Evolutionary conservation across 2,797 vertebrate genomes (phyloP).

Genomic region (Toxotes lorentzi): DNA sequence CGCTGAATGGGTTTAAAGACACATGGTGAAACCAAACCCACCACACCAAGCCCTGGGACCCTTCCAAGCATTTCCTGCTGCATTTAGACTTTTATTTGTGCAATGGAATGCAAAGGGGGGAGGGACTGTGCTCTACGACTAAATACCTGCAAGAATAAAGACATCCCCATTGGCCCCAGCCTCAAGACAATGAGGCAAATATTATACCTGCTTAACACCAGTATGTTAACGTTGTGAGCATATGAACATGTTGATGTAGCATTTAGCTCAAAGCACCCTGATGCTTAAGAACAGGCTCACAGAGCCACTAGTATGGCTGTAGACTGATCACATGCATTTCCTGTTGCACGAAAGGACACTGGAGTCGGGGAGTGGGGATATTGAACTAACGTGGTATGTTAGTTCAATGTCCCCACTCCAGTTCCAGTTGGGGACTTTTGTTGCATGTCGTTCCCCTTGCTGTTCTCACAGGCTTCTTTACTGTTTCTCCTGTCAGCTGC

Average conservation of each 20-base stretch:
- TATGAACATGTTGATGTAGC: too few relatives aligned
- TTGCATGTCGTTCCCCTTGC: background rate
- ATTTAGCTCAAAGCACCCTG: too few relatives aligned
- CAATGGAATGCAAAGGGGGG: background rate
- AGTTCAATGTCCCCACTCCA: background rate
- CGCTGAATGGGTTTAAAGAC: slow-evolving; percentile 10
- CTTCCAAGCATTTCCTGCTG: slow-evolving; percentile 3
- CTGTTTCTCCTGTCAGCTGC: background rate
- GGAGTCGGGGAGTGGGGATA: too few relatives aligned
- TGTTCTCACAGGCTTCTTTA: background rate
- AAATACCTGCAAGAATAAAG: slow-evolving; percentile 1
- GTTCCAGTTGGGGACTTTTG: background rate
- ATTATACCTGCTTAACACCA: too few relatives aligned
- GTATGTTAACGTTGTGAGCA: background rate
- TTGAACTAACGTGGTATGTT: background rate
- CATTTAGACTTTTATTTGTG: slow-evolving; percentile 16
- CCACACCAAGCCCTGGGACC: background rate
- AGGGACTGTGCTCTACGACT: too few relatives aligned
- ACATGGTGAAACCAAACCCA: background rate
- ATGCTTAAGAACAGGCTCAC: background rate
- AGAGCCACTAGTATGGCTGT: background rate
- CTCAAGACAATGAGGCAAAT: too few relatives aligned
- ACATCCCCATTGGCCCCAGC: too few relatives aligned
- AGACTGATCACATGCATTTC: too few relatives aligned
- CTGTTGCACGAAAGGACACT: too few relatives aligned